Conservation (phyloP, 2,888 invertebrate species). For the Nezara viridula region DNA sequence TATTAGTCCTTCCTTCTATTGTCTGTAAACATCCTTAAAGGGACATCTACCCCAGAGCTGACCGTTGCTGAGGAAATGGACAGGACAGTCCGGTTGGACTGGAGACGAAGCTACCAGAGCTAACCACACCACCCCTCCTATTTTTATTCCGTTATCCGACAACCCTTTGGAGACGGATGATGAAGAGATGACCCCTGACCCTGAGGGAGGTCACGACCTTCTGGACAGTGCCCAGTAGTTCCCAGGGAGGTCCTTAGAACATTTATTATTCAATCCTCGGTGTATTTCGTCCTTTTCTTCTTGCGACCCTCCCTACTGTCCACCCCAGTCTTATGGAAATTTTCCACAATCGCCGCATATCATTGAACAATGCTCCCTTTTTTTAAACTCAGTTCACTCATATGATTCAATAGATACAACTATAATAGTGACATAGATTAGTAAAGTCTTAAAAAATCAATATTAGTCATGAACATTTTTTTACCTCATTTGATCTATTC, state of each 20-base stretch:
- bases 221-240: constrained; percentile 36
- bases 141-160: constrained; percentile 53
- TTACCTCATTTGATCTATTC: no score
- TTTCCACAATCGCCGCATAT: constrained; percentile 29
- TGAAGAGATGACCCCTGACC: constrained; percentile 24
- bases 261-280: background rate
- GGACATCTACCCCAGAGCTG: background rate
- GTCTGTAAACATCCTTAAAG: background rate
- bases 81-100: constrained; percentile 20
- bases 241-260: background rate
- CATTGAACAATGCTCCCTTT: background rate
- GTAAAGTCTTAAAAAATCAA: background rate
- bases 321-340: constrained; percentile 19
- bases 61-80: constrained; percentile 54
- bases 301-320: background rate
- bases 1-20: background rate
- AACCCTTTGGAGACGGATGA: constrained; percentile 33
- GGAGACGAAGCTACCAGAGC: background rate
- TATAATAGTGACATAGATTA: background rate
- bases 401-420: background rate
- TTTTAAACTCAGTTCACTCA: background rate
- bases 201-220: background rate
- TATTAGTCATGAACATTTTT: no score
- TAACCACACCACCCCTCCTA: constrained; percentile 38
- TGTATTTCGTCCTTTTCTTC: background rate